Conservation (phyloP, 2,797 vertebrate genomes). For the Macropus fuliginosus region DNA sequence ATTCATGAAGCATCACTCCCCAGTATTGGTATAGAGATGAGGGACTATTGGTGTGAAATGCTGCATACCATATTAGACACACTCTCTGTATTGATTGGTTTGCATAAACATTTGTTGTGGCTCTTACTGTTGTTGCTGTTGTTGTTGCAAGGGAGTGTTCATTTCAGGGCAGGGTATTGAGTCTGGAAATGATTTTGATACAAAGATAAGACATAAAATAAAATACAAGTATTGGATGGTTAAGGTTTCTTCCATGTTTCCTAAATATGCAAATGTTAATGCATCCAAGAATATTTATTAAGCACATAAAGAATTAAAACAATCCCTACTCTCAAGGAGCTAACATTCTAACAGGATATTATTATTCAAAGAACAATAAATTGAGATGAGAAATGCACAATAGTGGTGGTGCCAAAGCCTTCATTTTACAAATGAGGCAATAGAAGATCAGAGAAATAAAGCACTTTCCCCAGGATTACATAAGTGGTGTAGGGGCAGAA, state of each 20-base stretch:
- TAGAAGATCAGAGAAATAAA: not conserved
- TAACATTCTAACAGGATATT: not conserved
- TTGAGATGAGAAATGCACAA: not conserved
- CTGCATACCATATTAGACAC: not conserved
- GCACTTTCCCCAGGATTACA: not conserved
- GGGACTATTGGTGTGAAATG: too few relatives aligned
- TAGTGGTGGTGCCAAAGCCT: rapidly evolving
- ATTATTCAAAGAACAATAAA: not conserved
- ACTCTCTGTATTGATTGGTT: not conserved
- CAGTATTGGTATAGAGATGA: too few relatives aligned
- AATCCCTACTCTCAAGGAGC: not conserved
- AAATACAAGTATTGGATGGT: not conserved
- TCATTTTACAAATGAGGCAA: not conserved
- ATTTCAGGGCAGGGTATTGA: not conserved
- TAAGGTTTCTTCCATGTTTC: not conserved
- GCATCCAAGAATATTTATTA: not conserved
- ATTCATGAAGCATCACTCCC: not conserved
- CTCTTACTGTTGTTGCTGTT: not conserved
- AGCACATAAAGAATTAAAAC: not conserved
- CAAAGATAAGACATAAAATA: not conserved
- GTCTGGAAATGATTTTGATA: not conserved
- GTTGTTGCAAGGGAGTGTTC: not conserved
- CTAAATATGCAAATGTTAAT: not conserved
- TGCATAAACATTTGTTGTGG: not conserved
- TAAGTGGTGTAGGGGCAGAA: not conserved